Evolutionary conservation across 2,888 invertebrate genomes (phyloP).

Genomic region (Caenorhabditis plicata): DNA sequence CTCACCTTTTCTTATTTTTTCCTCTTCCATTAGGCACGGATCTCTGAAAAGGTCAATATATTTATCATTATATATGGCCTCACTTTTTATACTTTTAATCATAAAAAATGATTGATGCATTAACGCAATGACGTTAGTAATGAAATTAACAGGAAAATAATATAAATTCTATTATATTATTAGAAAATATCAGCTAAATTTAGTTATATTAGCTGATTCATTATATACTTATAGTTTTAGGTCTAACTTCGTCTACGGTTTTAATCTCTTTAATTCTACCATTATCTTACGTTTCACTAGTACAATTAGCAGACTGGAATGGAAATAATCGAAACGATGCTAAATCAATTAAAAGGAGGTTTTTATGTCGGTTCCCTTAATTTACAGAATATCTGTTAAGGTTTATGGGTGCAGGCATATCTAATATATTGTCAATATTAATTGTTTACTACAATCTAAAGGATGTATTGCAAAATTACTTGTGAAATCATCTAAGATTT

Average conservation of each 20-base stretch:
- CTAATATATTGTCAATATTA: conserved; percentile 25
- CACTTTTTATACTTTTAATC: too few relatives aligned
- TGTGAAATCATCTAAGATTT: not conserved
- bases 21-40: too few relatives aligned
- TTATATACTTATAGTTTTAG: too few relatives aligned
- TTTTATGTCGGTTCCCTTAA: not conserved
- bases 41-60: too few relatives aligned
- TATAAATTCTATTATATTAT: too few relatives aligned
- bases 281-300: conserved; percentile 39
- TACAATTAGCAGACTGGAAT: conserved; percentile 33
- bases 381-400: conserved; percentile 9
- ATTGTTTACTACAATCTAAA: conserved; percentile 26
- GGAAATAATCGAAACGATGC: conserved; percentile 40
- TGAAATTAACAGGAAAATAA: too few relatives aligned
- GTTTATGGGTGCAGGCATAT: conserved; percentile 35
- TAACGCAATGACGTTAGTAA: too few relatives aligned
- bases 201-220: too few relatives aligned
- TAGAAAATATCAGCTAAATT: too few relatives aligned
- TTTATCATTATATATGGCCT: too few relatives aligned
- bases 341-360: conserved; percentile 36
- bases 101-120: too few relatives aligned
- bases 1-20: too few relatives aligned
- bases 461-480: conserved; percentile 17
- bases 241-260: conserved; percentile 1
- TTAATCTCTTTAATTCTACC: conserved; percentile 26